A percentile compares a stretch with the other conserved stretches of the same genome.
Evolutionary conservation across 2,113 vertebrate genomes (phyloP).

Genomic region (Rhynchomys soricoides): DNA sequence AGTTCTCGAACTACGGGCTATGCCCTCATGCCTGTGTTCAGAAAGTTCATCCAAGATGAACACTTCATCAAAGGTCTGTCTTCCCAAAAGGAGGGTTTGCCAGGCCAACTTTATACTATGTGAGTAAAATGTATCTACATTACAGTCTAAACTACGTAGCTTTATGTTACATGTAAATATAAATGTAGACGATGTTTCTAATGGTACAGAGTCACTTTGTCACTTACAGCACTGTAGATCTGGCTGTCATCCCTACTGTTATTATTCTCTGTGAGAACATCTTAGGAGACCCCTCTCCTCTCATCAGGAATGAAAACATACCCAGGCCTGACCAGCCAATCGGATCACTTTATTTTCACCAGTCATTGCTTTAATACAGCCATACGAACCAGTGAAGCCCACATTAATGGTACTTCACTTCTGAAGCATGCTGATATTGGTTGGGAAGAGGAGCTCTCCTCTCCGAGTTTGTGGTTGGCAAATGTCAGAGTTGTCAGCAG

Average conservation of each 20-base stretch:
- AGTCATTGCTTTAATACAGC: neutral
- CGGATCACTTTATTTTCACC: neutral
- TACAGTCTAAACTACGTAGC: neutral
- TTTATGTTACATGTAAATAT: neutral
- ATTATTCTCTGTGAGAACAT: neutral
- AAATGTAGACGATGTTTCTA: neutral
- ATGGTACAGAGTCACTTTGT: neutral
- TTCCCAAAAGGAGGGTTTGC: neutral
- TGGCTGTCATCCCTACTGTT: neutral
- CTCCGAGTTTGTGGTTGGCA: conserved; percentile 14
- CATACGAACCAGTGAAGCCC: neutral
- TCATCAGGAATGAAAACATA: neutral
- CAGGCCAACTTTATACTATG: neutral
- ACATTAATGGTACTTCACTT: neutral
- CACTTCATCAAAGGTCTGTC: neutral
- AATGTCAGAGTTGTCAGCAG: neutral
- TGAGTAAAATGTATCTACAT: neutral
- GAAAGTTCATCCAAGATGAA: neutral
- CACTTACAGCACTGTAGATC: neutral
- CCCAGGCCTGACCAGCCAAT: neutral
- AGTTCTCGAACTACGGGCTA: neutral
- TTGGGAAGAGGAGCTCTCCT: conserved; percentile 23
- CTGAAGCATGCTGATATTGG: conserved; percentile 7
- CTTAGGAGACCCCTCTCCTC: neutral
- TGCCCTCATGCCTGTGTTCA: neutral